phyloP scores from a whole-genome alignment of 2,113 vertebrate genomes.

The Nycticorax nycticorax region DNA sequence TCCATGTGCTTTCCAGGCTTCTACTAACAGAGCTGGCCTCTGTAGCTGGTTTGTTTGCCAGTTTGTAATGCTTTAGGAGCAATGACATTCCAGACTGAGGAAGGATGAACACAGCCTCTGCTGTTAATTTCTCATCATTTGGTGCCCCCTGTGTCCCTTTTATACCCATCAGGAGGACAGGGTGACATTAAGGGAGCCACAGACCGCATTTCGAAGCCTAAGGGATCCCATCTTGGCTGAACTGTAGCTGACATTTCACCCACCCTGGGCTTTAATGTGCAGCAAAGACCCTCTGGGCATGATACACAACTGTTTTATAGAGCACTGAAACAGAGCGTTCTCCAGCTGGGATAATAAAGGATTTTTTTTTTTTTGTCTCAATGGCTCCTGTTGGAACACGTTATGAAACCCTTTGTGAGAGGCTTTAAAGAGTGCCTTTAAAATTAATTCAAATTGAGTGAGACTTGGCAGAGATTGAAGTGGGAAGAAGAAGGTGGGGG shows the following conservation, averaged over 20 bases:
- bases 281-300: slow-evolving; percentile 33
- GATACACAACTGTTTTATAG: slow-evolving; percentile 5
- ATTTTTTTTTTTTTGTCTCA: background rate
- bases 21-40: background rate
- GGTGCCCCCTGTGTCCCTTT: slow-evolving; percentile 8
- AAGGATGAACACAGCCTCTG: background rate
- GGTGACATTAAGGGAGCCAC: slow-evolving; percentile 20
- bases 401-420: slow-evolving; percentile 26
- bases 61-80: background rate
- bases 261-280: slow-evolving; percentile 24
- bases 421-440: slow-evolving; percentile 35
- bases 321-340: slow-evolving; percentile 30
- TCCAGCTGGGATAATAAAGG: slow-evolving; percentile 43
- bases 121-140: slow-evolving; percentile 38
- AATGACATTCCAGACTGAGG: background rate
- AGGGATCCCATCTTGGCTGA: slow-evolving; percentile 25
- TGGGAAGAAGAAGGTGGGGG: background rate
- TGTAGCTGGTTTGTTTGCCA: background rate
- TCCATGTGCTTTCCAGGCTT: background rate
- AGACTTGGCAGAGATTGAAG: slow-evolving; percentile 2
- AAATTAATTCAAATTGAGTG: slow-evolving; percentile 37
- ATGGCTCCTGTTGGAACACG: background rate
- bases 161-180: slow-evolving; percentile 10
- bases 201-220: slow-evolving; percentile 24
- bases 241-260: slow-evolving; percentile 60